Percentiles rank a stretch among this genome's conserved stretches.
Conservation (phyloP, 2,888 invertebrate genomes). For the Atethmia centrago region DNA sequence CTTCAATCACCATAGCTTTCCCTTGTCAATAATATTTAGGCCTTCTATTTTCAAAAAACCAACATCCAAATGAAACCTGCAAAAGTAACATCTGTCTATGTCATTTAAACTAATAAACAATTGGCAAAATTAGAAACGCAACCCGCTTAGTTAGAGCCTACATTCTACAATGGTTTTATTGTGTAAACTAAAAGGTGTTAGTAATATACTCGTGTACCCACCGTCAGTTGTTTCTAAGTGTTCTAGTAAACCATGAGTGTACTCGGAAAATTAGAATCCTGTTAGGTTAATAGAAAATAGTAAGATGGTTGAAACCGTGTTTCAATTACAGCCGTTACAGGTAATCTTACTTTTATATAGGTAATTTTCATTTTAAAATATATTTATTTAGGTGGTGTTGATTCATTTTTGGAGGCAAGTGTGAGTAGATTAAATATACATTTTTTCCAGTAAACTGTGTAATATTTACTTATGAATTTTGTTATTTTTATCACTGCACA, state of each 20-base stretch:
- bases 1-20: background rate
- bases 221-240: constrained; percentile 52
- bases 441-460: background rate
- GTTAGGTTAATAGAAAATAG: constrained; percentile 23
- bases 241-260: constrained; percentile 40
- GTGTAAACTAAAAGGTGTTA: constrained; percentile 51
- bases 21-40: background rate
- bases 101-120: constrained; percentile 25
- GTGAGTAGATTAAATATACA: no score
- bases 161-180: constrained; percentile 58
- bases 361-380: background rate
- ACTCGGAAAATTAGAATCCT: constrained; percentile 26
- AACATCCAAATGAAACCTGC: background rate
- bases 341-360: background rate
- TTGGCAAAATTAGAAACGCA: constrained; percentile 42
- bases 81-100: background rate
- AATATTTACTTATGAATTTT: background rate
- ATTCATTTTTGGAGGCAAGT: background rate
- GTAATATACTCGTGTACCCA: constrained; percentile 23
- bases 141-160: constrained; percentile 41
- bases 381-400: background rate
- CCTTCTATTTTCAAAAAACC: background rate
- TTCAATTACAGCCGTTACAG: constrained; percentile 32
- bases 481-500: no score
- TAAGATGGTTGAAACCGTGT: constrained; percentile 44